Percentiles rank a stretch among this genome's conserved stretches.
These are phyloP conservation scores for Antheraea mylitta DNA, from an alignment of 1,140 invertebrate genomes.

Conservation along the genomic window DNA sequence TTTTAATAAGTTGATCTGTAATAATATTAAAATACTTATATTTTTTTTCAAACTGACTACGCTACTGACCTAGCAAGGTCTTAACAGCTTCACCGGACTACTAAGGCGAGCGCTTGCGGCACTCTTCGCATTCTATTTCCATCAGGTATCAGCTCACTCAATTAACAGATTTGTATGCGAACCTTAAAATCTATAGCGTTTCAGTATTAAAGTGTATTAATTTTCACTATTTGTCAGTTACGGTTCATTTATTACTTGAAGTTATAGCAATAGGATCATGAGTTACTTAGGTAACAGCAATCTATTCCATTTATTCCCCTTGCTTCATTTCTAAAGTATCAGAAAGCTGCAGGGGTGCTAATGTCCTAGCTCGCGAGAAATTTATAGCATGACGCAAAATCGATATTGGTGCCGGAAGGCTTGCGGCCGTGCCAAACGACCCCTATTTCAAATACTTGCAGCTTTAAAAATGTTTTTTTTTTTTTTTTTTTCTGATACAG, in stretches of 20 bases:
- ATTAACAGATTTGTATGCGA: too few species aligned
- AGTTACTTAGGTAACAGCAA: background rate
- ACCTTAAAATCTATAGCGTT: too few species aligned
- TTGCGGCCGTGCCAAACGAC: constrained; percentile 2
- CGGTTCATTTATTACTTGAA: background rate
- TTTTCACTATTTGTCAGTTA: too few species aligned
- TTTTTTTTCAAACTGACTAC: too few species aligned
- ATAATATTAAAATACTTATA: background rate
- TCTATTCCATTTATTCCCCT: constrained; percentile 11
- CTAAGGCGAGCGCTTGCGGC: too few species aligned
- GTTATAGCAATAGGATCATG: background rate
- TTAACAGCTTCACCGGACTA: too few species aligned
- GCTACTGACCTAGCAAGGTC: too few species aligned
- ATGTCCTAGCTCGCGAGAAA: constrained; percentile 8
- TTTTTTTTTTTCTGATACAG: background rate
- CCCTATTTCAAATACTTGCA: constrained; percentile 3
- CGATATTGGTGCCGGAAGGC: constrained; percentile 6
- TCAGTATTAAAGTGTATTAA: too few species aligned
- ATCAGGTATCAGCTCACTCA: too few species aligned
- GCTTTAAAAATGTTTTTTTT: constrained; percentile 7
- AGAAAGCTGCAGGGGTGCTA: constrained; percentile 12
- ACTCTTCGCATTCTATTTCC: too few species aligned
- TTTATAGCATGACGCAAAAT: constrained; percentile 22
- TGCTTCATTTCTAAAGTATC: constrained; percentile 8
- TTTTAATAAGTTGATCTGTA: background rate